Evolutionary conservation across 2,113 vertebrate genomes (phyloP), one percentile per base, ranked within the genome.

Genomic region (Blennius ocellaris): DNA sequence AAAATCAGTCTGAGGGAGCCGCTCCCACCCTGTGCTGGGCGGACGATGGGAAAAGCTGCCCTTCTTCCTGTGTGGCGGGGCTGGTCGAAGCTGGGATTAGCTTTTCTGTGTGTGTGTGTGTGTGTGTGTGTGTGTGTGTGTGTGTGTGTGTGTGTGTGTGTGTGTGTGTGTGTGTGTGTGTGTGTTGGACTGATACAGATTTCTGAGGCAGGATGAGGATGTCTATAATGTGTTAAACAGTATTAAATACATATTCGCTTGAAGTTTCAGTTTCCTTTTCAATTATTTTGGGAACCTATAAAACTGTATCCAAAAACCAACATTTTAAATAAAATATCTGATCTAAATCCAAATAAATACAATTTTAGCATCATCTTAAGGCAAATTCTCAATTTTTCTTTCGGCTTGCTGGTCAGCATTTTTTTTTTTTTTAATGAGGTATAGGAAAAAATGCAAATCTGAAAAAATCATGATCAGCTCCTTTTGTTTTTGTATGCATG

Each of bases 41-140:
- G 43, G 71, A 75, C 11, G 65, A 61, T 6, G 5, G 52, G 16
- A 56, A 45, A 9, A 39, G 58, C 75, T 75, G 68, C 65, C 80
- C 71, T 12, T 73, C 73, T 76, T 64, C 53, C 54, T 69, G 54
- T 58, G 70, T 72, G 60, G 77, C 69, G 82, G 86, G 69, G 80
- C 62, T 83, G 81, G 75, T 82, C 11, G 43, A 71, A 75, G 65
- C 64, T 6, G 5, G 52, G 16, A 56, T 45, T 9, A 39, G 58
- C 75, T 75, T 69, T 80, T 49, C 56, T 55, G 11, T 51, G 47
- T 59, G 30, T 74, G 21, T 81, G 54, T 69, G 57, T 69, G 37
- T 56, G 60, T 41, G 38, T 57, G 16, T 74, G 70, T 48, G 15
- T 53, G 68, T 61, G 57, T 49, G 56, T 47, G 30, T 7, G 11